Evolutionary conservation across 2,797 vertebrate species (phyloP), one percentile per base, ranked within the genome.

Genomic region (Serranus cabrilla): DNA sequence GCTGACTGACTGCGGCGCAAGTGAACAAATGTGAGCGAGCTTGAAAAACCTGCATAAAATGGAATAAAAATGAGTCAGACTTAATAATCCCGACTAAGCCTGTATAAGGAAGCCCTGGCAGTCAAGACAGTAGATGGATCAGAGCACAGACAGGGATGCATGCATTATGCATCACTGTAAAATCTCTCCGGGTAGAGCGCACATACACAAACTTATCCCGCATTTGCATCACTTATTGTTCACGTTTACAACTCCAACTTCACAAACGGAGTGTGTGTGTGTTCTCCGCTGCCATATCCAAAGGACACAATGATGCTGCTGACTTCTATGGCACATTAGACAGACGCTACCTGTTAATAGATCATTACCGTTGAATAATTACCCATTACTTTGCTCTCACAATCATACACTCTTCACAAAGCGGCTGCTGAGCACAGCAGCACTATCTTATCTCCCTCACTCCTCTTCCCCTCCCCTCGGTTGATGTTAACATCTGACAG

Each of bases 51-150:
- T 89, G 91, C 91, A 91, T 93, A 93, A 94, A 91, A 87, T 83
- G 74, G 91, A 94, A 92, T 93, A 91, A 89, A 90, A 95, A 94
- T 93, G 94, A 94, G 92, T 93, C 91, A 81, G 90, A 93, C 92
- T 94, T 94, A 95, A 94, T 95, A 94, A 95, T 94, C 91, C 83
- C 77, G 92, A 93, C 90, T 94, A 95, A 94, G 92, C 91, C 86
- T 16, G 88, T 78, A 64, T 92, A 88, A 94, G 89, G 82, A 93
- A 93, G 90, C 88, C 37, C 83, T 90, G 82, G 93, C 86, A 90
- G 90, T 92, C 77, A 86, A 90, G 90, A 92, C 91, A 90, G 88
- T 86, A 77, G 89, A 89, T 78, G 94, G 91, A 94, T 93, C 88
- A 92, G 89, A 90, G 89, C 85, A 83, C 81, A 93, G 89, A 90